These are phyloP conservation scores for Microhierax caerulescens DNA, from an alignment of 2,797 vertebrate species.

Conservation along the genomic window DNA sequence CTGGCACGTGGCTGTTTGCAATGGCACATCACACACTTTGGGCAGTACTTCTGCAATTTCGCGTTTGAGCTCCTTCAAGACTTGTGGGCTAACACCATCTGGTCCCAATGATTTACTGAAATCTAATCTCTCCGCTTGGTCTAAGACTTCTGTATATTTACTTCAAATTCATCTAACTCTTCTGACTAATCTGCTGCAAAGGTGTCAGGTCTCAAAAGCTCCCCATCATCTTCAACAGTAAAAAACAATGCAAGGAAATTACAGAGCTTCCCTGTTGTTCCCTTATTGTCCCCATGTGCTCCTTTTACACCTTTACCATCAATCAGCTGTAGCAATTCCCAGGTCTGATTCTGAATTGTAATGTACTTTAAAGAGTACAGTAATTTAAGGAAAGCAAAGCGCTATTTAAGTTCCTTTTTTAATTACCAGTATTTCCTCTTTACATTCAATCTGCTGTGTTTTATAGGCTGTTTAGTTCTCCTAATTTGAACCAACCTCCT, in stretches of 20 bases:
- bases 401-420: background rate
- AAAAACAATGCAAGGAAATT: background rate
- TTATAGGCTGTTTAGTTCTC: background rate
- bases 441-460: background rate
- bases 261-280: background rate
- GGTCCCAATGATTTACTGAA: background rate
- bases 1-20: rapidly evolving
- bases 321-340: background rate
- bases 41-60: background rate
- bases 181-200: background rate
- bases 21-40: background rate
- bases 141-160: background rate
- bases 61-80: background rate
- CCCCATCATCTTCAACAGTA: background rate
- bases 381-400: background rate
- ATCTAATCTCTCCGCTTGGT: background rate
- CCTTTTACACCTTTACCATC: background rate
- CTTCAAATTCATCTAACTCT: background rate
- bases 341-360: background rate
- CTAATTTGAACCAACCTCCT: background rate
- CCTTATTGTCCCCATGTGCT: background rate
- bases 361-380: background rate
- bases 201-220: background rate
- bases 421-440: background rate
- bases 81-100: background rate